phyloP scores from a whole-genome alignment of 2,113 vertebrate genomes.

The Larimichthys polyactis region DNA sequence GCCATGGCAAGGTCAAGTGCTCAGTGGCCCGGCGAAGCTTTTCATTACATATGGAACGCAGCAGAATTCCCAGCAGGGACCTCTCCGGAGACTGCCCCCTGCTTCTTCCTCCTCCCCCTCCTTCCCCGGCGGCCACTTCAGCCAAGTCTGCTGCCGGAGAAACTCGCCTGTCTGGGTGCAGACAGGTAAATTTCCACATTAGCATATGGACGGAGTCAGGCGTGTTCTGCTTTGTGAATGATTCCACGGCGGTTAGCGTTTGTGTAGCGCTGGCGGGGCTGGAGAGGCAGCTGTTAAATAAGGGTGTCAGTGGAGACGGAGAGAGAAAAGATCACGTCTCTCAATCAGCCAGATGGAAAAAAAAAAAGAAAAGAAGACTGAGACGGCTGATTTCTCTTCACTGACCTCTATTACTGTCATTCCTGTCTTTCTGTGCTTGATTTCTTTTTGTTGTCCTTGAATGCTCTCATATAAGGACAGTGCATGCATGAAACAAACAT shows the following conservation, averaged over 20 bases:
- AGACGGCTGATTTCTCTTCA: slow-evolving; percentile 28
- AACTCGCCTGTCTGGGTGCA: slow-evolving; percentile 17
- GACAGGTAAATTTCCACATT: slow-evolving; percentile 50
- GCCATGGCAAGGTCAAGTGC: slow-evolving; percentile 72
- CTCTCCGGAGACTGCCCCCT: slow-evolving; percentile 17
- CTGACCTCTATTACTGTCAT: slow-evolving; percentile 17
- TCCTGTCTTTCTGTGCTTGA: slow-evolving; percentile 6
- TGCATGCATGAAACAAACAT: not conserved
- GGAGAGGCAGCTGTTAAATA: slow-evolving; percentile 40
- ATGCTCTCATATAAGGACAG: not conserved
- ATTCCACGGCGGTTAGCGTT: slow-evolving; percentile 45
- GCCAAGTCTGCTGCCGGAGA: not conserved
- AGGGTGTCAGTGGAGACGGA: slow-evolving; percentile 30
- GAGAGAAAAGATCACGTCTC: slow-evolving; percentile 60
- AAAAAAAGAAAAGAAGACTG: not conserved
- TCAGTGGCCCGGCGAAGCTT: slow-evolving; percentile 56
- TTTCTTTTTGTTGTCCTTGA: slow-evolving; percentile 5
- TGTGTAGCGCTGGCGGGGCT: not conserved
- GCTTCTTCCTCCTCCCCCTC: not conserved
- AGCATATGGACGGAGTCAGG: slow-evolving; percentile 36
- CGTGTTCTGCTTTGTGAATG: slow-evolving; percentile 32
- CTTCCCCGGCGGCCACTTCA: not conserved
- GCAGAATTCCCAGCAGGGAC: slow-evolving; percentile 58
- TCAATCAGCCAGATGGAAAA: slow-evolving; percentile 35
- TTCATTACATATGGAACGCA: slow-evolving; percentile 68